These are phyloP conservation scores for Halictus ligatus DNA, from an alignment of 2,888 invertebrate species.

Conservation along the genomic window DNA sequence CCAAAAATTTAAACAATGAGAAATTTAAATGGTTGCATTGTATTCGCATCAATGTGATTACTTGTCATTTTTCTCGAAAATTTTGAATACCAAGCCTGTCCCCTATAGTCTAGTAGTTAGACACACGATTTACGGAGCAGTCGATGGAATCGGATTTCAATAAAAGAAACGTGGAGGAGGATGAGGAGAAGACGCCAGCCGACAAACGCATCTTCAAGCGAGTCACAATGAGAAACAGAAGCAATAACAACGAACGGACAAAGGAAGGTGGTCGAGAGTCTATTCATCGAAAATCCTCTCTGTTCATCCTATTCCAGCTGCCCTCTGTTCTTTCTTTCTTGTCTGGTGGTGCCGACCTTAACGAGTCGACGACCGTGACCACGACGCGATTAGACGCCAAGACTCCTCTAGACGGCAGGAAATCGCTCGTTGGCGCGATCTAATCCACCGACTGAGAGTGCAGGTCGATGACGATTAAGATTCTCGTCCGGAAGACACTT, in stretches of 20 bases:
- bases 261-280: slow-evolving; percentile 33
- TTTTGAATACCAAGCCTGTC: neutral
- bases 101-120: neutral
- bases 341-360: slow-evolving; percentile 36
- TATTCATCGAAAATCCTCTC: slow-evolving; percentile 45
- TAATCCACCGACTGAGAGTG: slow-evolving; percentile 47
- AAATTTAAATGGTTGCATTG: neutral
- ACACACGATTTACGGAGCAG: neutral
- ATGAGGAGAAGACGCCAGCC: neutral
- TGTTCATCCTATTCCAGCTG: slow-evolving; percentile 26
- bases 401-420: slow-evolving; percentile 54
- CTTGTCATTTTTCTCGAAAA: no score
- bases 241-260: slow-evolving; percentile 36
- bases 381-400: slow-evolving; percentile 55
- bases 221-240: slow-evolving; percentile 17
- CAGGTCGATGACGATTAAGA: slow-evolving; percentile 53
- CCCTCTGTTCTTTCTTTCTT: slow-evolving; percentile 37
- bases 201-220: neutral
- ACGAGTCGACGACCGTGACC: slow-evolving; percentile 57
- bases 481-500: slow-evolving; percentile 14
- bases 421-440: slow-evolving; percentile 63
- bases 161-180: neutral
- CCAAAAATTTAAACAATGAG: neutral
- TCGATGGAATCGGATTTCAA: neutral
- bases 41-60: no score